A percentile compares a stretch with the other conserved stretches of the same genome.
These are phyloP conservation scores for Columba janthina DNA, from an alignment of 2,113 vertebrate species.

Conservation along the genomic window DNA sequence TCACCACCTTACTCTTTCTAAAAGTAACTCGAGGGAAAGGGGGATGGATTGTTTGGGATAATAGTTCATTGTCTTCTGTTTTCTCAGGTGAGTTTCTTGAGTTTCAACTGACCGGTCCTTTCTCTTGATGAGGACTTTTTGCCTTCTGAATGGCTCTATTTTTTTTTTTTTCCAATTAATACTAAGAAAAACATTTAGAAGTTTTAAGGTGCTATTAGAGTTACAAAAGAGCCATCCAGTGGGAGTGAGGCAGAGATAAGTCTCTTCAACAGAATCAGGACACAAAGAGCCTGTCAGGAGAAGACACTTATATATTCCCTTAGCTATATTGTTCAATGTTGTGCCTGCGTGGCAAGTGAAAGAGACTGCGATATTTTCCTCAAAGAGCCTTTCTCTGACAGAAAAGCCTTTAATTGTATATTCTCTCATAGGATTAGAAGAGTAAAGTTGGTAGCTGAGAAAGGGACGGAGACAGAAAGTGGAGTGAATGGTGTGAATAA, in stretches of 20 bases:
- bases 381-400: neutral
- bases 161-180: neutral
- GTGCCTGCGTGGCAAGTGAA: neutral
- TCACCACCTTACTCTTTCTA: neutral
- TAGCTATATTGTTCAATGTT: neutral
- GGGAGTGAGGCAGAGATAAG: neutral
- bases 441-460: conserved; percentile 69
- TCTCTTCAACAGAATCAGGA: neutral
- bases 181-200: neutral
- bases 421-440: conserved; percentile 63
- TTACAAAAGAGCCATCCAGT: neutral
- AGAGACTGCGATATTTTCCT: neutral
- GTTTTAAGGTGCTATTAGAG: neutral
- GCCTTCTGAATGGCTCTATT: neutral
- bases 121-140: neutral
- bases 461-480: conserved; percentile 67
- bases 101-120: neutral
- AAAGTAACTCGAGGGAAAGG: neutral
- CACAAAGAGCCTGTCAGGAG: neutral
- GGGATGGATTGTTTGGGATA: neutral
- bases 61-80: neutral
- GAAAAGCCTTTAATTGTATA: neutral
- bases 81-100: neutral
- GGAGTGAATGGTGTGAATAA: conserved; percentile 19
- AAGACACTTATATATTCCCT: neutral